Percentiles rank a stretch among this genome's conserved stretches.
Evolutionary conservation across 2,113 vertebrate genomes (phyloP).

Genomic region (Dascyllus trimaculatus): DNA sequence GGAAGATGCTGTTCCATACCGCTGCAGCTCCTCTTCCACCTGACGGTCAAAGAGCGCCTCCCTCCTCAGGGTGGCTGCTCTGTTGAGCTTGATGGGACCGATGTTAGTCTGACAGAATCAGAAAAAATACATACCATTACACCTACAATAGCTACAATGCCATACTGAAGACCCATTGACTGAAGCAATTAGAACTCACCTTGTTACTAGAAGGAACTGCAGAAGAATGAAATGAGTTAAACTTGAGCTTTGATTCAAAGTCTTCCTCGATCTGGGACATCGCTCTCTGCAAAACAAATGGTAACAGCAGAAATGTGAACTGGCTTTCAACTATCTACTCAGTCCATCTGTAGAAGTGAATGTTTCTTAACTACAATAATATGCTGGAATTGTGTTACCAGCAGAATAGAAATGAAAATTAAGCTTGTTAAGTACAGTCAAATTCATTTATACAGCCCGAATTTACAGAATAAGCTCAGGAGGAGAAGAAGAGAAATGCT

Average conservation of each 20-base stretch:
- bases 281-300: constrained; percentile 68
- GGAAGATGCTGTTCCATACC: constrained; percentile 75
- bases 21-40: constrained; percentile 88
- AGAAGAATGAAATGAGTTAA: constrained; percentile 61
- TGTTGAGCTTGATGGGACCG: constrained; percentile 89
- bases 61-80: constrained; percentile 90
- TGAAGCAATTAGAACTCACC: constrained; percentile 28
- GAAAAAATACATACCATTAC: not conserved
- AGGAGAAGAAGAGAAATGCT: not conserved
- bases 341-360: not conserved
- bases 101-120: constrained; percentile 80
- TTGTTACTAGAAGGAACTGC: constrained; percentile 64
- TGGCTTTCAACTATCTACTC: not conserved
- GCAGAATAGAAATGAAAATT: no score
- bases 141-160: not conserved
- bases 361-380: no score
- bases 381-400: no score
- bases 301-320: not conserved
- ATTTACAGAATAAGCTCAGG: no score
- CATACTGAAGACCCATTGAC: not conserved
- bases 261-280: constrained; percentile 78
- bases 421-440: no score
- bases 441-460: no score
- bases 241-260: constrained; percentile 76
- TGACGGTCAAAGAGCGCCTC: constrained; percentile 86